These are phyloP conservation scores for Paracentrotus lividus DNA, from an alignment of 53 echinoderm and acorn worm species.

Conservation along the genomic window DNA sequence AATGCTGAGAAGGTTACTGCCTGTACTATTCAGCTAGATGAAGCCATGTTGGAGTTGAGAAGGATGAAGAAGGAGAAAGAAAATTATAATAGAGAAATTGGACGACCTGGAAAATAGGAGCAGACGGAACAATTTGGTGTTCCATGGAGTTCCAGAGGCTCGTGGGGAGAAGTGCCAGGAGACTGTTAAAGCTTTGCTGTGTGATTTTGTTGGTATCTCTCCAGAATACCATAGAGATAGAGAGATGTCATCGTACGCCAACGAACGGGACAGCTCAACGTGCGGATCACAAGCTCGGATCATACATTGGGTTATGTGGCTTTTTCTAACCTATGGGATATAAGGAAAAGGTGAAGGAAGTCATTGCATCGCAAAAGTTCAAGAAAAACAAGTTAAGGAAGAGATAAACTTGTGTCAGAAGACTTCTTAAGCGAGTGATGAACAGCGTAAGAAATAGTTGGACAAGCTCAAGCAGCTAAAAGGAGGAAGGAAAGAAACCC, in stretches of 20 bases:
- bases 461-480: neutral
- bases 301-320: conserved; percentile 2
- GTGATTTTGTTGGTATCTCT: conserved; percentile 52
- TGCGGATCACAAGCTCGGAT: neutral
- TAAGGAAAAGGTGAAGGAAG: neutral
- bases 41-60: conserved; percentile 12
- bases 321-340: neutral
- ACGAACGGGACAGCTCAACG: neutral
- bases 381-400: neutral
- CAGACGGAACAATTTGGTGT: conserved; percentile 41
- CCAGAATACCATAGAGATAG: neutral
- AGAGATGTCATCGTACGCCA: conserved; percentile 65
- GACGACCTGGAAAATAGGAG: conserved; percentile 59
- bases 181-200: conserved; percentile 4
- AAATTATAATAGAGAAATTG: neutral
- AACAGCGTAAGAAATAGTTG: neutral
- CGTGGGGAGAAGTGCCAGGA: conserved; percentile 47
- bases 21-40: conserved; percentile 50
- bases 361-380: neutral
- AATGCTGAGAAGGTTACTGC: conserved; percentile 10
- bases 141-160: conserved; percentile 30
- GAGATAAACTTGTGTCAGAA: neutral
- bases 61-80: conserved; percentile 1
- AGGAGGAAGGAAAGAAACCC: neutral
- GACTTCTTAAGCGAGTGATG: neutral